Evolutionary conservation across 1,140 invertebrate genomes (phyloP).

Genomic region (Ostrea denselamellosa): DNA sequence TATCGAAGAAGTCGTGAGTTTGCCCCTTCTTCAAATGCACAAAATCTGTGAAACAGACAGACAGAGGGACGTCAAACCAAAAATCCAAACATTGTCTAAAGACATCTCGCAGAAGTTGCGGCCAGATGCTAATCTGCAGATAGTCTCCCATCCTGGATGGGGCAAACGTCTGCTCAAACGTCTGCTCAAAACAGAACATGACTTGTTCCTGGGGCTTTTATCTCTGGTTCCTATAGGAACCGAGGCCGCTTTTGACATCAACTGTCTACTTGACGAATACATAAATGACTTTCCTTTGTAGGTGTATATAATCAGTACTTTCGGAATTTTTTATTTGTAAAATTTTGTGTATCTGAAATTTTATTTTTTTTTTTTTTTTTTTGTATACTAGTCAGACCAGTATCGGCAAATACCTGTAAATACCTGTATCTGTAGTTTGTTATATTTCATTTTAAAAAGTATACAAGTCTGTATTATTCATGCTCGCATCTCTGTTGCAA

Average conservation of each 20-base stretch:
- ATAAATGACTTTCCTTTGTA: constrained; percentile 53
- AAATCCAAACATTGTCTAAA: constrained; percentile 47
- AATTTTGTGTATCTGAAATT: not conserved
- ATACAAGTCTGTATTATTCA: not conserved
- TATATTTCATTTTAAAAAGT: not conserved
- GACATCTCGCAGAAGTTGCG: constrained; percentile 51
- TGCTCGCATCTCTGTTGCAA: not conserved
- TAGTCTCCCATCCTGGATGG: constrained; percentile 50
- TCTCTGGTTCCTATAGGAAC: constrained; percentile 56
- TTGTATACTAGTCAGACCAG: constrained; percentile 18
- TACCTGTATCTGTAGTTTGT: not conserved
- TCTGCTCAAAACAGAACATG: constrained; percentile 54
- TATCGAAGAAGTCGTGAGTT: constrained; percentile 52
- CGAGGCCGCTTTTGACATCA: constrained; percentile 54
- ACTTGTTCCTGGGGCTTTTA: constrained; percentile 59
- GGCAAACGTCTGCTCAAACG: constrained; percentile 49
- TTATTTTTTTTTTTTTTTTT: too few species aligned
- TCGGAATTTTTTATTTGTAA: not conserved
- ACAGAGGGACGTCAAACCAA: constrained; percentile 56
- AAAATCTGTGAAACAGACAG: constrained; percentile 59
- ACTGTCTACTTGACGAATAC: constrained; percentile 60
- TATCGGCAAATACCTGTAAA: not conserved
- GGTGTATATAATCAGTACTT: not conserved
- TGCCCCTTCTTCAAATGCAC: constrained; percentile 61
- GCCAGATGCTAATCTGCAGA: constrained; percentile 49